Conservation (phyloP, 2,888 invertebrate species). For the Troglohyphantes excavatus region DNA sequence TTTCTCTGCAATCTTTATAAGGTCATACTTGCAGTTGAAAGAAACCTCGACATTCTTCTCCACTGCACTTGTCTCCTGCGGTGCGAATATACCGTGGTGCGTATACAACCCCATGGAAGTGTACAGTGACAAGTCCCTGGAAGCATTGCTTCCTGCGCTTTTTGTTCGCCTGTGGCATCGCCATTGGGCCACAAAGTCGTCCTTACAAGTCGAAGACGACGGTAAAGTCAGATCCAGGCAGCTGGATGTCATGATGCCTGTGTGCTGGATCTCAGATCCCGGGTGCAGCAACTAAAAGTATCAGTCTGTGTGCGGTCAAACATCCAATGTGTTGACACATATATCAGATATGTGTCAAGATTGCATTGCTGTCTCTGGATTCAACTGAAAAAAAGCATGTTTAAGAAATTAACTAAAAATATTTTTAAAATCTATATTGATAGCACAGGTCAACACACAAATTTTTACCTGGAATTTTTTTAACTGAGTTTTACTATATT, state of each 20-base stretch:
- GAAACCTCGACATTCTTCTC: conserved; percentile 76
- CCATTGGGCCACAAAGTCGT: conserved; percentile 77
- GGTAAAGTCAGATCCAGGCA: conserved; percentile 77
- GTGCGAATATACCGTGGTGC: conserved; percentile 78
- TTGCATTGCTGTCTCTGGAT: neutral
- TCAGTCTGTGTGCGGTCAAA: neutral
- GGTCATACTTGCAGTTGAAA: conserved; percentile 75
- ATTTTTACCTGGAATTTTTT: no score
- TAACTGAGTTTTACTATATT: no score
- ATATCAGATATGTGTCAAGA: conserved; percentile 10
- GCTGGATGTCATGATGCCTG: conserved; percentile 76
- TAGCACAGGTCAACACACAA: no score
- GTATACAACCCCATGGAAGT: conserved; percentile 80
- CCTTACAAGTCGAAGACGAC: conserved; percentile 70
- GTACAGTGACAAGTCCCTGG: conserved; percentile 79
- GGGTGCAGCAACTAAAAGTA: conserved; percentile 8
- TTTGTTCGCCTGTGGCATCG: conserved; percentile 80
- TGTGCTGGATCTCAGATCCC: conserved; percentile 8
- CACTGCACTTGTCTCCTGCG: conserved; percentile 43
- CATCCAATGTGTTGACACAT: conserved; percentile 9
- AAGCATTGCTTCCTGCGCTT: conserved; percentile 80
- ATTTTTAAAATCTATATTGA: no score
- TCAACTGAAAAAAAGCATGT: conserved; percentile 28
- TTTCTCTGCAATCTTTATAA: conserved; percentile 77
- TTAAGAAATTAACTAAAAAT: neutral